Evolutionary conservation across 2,797 vertebrate genomes (phyloP).

Genomic region (Platalea minor): DNA sequence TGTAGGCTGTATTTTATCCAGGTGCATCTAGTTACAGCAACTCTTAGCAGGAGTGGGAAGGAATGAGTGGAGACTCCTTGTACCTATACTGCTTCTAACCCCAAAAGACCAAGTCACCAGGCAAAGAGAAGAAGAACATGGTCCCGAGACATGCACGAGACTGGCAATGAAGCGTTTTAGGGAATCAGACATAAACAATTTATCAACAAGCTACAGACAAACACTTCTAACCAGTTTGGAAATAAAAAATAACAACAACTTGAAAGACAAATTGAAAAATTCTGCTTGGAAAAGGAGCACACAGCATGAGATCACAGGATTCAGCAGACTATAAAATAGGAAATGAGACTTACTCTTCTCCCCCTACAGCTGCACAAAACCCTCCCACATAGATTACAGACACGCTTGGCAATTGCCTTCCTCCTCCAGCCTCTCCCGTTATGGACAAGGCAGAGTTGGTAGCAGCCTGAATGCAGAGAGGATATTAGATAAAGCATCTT

Average conservation of each 20-base stretch:
- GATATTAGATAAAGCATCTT: constrained; percentile 54
- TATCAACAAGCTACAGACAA: constrained; percentile 25
- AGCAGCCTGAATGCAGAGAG: neutral
- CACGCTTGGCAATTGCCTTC: constrained; percentile 37
- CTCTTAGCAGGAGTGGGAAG: neutral
- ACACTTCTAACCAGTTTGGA: constrained; percentile 48
- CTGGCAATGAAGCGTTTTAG: neutral
- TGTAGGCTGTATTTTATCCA: neutral
- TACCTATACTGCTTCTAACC: neutral
- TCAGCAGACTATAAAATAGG: constrained; percentile 68
- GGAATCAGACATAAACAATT: constrained; percentile 6
- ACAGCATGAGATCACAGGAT: constrained; percentile 50
- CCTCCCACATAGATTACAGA: constrained; percentile 49
- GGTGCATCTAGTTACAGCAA: neutral
- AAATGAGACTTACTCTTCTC: constrained; percentile 51
- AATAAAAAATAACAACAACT: constrained; percentile 54
- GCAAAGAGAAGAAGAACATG: neutral
- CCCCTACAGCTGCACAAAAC: constrained; percentile 49
- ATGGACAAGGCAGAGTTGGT: constrained; percentile 30
- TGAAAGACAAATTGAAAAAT: constrained; percentile 58
- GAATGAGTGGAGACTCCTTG: neutral
- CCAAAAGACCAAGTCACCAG: neutral
- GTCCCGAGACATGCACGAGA: neutral
- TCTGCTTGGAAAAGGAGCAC: constrained; percentile 41
- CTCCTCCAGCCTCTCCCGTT: neutral